Conservation (phyloP, 2,888 invertebrate species). For the Metalampra italica region DNA sequence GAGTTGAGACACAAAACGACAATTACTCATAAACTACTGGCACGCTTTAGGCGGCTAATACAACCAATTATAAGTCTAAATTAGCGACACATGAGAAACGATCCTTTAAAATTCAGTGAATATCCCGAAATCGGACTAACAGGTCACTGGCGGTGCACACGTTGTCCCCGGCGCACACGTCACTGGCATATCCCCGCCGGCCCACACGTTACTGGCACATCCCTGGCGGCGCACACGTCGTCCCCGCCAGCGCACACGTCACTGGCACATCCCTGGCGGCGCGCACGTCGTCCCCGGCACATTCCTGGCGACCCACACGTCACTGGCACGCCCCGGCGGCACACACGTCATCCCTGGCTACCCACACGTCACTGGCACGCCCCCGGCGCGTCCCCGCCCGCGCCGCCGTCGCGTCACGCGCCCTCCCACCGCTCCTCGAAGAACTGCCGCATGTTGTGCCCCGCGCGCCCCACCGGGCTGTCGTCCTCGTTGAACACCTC, state of each 20-base stretch:
- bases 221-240: too few species aligned
- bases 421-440: conserved; percentile 90
- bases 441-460: conserved; percentile 94
- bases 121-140: too few species aligned
- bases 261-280: too few species aligned
- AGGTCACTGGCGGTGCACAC: too few species aligned
- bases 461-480: conserved; percentile 97
- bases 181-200: neutral
- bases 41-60: too few species aligned
- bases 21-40: too few species aligned
- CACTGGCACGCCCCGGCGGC: conserved; percentile 70
- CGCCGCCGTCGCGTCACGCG: neutral
- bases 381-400: neutral
- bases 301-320: neutral
- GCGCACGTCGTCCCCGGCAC: neutral
- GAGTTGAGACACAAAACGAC: too few species aligned
- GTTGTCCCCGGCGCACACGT: too few species aligned
- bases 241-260: neutral
- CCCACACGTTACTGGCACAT: neutral
- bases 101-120: too few species aligned
- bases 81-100: too few species aligned
- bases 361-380: neutral
- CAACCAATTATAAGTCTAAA: too few species aligned
- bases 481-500: conserved; percentile 99
- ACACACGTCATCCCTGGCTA: too few species aligned